These are phyloP conservation scores for Apodemia mormo DNA, from an alignment of 2,888 invertebrate species.

Conservation along the genomic window DNA sequence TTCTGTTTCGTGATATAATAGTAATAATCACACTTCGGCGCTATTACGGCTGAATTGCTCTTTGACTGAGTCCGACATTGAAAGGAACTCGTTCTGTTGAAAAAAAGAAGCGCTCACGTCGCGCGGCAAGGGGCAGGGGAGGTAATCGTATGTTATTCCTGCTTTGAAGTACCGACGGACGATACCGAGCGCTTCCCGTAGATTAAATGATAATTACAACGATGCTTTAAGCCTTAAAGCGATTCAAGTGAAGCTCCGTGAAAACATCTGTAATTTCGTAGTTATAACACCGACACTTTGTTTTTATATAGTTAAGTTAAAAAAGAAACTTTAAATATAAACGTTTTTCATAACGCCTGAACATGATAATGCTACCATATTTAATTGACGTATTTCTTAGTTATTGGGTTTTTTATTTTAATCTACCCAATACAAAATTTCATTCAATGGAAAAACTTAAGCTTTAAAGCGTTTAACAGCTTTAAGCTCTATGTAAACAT, in stretches of 20 bases:
- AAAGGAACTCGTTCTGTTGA: slow-evolving; percentile 68
- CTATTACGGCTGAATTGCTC: slow-evolving; percentile 70
- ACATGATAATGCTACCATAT: too few relatives aligned
- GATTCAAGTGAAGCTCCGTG: slow-evolving; percentile 26
- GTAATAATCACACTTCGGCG: slow-evolving; percentile 69
- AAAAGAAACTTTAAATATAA: too few relatives aligned
- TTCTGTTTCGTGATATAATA: slow-evolving; percentile 57
- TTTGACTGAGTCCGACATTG: slow-evolving; percentile 63
- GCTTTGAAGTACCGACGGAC: slow-evolving; percentile 68
- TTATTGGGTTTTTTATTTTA: too few relatives aligned
- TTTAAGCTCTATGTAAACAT: too few relatives aligned
- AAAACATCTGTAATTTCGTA: slow-evolving; percentile 19
- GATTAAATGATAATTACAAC: slow-evolving; percentile 43
- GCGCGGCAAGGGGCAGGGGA: slow-evolving; percentile 60
- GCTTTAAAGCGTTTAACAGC: too few relatives aligned
- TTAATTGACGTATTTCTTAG: too few relatives aligned
- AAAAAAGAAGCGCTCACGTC: slow-evolving; percentile 63
- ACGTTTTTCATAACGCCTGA: too few relatives aligned
- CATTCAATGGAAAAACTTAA: too few relatives aligned
- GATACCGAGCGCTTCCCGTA: slow-evolving; percentile 43
- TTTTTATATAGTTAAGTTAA: neutral
- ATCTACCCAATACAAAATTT: too few relatives aligned
- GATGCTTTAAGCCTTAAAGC: slow-evolving; percentile 26
- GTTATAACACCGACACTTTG: neutral
- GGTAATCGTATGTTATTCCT: slow-evolving; percentile 73